Conservation (phyloP, 2,797 vertebrate genomes). For the Cyprinodon diabolis region DNA sequence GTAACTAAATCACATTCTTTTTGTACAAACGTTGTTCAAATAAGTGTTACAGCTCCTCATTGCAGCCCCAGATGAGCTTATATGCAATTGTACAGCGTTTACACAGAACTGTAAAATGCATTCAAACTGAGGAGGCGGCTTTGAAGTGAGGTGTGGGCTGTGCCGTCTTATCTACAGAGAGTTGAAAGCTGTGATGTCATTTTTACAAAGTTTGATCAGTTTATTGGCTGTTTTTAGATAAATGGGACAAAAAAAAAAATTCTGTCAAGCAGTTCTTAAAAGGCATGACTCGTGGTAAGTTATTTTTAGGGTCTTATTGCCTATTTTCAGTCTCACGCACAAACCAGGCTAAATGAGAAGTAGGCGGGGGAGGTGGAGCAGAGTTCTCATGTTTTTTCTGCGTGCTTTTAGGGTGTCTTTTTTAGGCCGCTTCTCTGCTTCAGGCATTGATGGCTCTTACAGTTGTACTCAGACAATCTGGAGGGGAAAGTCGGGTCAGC, state of each 20-base stretch:
- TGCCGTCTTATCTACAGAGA: slow-evolving; percentile 45
- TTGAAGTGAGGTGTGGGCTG: slow-evolving; percentile 28
- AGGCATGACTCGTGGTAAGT: slow-evolving; percentile 51
- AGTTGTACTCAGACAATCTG: slow-evolving; percentile 36
- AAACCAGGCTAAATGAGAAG: slow-evolving; percentile 50
- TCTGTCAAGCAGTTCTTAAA: slow-evolving; percentile 60
- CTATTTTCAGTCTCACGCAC: slow-evolving; percentile 68
- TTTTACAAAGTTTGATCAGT: slow-evolving; percentile 59
- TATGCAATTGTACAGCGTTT: neutral
- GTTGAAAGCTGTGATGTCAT: slow-evolving; percentile 40
- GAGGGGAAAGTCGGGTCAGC: slow-evolving; percentile 55
- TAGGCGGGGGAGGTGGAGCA: slow-evolving; percentile 32
- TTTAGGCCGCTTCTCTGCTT: slow-evolving; percentile 8
- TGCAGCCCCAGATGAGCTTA: slow-evolving; percentile 4
- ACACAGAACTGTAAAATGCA: slow-evolving; percentile 23
- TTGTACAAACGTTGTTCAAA: neutral
- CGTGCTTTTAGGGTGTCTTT: slow-evolving; percentile 22
- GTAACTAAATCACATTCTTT: neutral
- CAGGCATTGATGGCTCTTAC: slow-evolving; percentile 45
- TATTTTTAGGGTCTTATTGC: slow-evolving; percentile 68
- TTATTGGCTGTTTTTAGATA: slow-evolving; percentile 76
- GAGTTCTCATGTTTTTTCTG: slow-evolving; percentile 39
- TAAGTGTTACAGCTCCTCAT: slow-evolving; percentile 11
- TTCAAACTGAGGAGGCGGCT: slow-evolving; percentile 16
- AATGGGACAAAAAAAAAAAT: slow-evolving; percentile 71